A percentile compares a stretch with the other conserved stretches of the same genome.
Evolutionary conservation across 2,113 vertebrate genomes (phyloP).

Genomic region (Calyptomena viridis): DNA sequence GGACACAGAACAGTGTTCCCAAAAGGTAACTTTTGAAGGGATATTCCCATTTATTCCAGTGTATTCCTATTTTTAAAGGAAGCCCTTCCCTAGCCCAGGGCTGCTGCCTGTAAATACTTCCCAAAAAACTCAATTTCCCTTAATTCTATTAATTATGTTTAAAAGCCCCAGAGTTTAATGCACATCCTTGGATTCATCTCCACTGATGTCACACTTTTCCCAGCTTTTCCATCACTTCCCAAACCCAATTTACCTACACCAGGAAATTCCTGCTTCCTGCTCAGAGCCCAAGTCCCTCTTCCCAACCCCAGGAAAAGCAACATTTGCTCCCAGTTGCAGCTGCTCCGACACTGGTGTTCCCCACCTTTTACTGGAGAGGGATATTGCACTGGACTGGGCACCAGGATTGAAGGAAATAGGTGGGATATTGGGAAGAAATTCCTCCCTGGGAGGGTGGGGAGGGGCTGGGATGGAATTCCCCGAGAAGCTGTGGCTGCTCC

Average conservation of each 20-base stretch:
- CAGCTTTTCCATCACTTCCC: background rate
- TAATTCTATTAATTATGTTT: background rate
- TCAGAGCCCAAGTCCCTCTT: background rate
- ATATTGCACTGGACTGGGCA: background rate
- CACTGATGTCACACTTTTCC: background rate
- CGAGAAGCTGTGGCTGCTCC: background rate
- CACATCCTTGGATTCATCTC: background rate
- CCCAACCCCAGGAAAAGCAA: background rate
- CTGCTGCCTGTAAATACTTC: fast-evolving
- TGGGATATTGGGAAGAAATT: background rate
- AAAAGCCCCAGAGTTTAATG: background rate
- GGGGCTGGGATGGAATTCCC: background rate
- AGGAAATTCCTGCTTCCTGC: background rate
- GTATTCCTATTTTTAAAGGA: background rate
- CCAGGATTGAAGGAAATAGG: fast-evolving
- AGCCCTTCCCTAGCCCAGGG: background rate
- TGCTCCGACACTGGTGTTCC: background rate
- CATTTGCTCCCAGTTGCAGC: background rate
- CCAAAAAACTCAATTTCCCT: background rate
- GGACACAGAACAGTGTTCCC: background rate
- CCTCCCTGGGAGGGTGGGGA: fast-evolving
- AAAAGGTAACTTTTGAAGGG: background rate
- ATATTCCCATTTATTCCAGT: background rate
- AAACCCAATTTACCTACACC: background rate
- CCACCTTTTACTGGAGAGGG: background rate